Evolutionary conservation across 2,113 vertebrate genomes (phyloP), one percentile per base, ranked within the genome.

Genomic region (Misgurnus mizolepis): DNA sequence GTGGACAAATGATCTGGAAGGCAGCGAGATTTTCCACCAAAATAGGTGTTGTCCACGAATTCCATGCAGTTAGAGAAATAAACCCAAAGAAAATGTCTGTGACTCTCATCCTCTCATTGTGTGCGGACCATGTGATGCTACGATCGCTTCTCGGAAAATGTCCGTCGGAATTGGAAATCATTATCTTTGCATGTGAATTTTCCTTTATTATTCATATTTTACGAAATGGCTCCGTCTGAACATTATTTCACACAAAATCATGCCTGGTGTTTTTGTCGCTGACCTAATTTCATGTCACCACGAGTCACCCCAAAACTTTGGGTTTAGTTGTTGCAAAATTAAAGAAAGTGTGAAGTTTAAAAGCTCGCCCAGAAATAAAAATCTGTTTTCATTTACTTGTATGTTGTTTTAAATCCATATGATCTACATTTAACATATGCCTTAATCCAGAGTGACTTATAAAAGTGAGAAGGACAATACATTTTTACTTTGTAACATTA

Each of bases 21-120:
- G 89, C 76, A 81, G 88, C 87, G 86, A 87, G 85, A 87, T 86
- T 89, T 91, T 91, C 89, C 90, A 89, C 89, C 89, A 78, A 90
- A 91, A 89, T 91, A 92, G 89, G 91, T 91, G 91, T 93, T 92
- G 90, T 90, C 90, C 87, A 86, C 85, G 89, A 90, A 91, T 91
- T 91, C 90, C 85, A 87, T 75, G 77, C 87, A 89, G 88, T 91
- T 90, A 89, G 87, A 85, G 90, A 90, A 91, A 91, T 89, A 89
- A 91, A 90, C 83, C 86, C 86, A 85, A 76, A 86, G 83, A 86
- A 64, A 80, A 75, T 71, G 78, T 80, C 74, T 66, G 43, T 69
- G 61, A 64, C 72, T 84, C 72, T 60, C 78, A 41, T 66, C 65
- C 79, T 53, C 72, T 76, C 72, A 73, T 68, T 65, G 75, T 66